Percentiles rank a stretch among this genome's conserved stretches.
Conservation (phyloP, 2,888 invertebrate genomes). For the Cristatella mucedo region DNA sequence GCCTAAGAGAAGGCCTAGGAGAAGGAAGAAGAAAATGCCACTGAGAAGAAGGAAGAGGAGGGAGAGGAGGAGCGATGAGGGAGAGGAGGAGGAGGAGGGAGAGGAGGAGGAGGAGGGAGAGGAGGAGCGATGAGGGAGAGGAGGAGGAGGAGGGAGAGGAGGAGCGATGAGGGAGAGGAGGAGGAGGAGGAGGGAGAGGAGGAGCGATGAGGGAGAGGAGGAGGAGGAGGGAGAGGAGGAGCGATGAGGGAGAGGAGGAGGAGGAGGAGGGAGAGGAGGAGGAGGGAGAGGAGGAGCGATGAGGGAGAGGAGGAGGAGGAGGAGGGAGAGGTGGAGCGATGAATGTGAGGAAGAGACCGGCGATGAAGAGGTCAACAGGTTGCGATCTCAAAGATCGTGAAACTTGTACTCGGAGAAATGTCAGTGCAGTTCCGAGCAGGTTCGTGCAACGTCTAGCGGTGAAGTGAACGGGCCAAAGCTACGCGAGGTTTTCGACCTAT, state of each 20-base stretch:
- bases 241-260: background rate
- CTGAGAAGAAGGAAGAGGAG: background rate
- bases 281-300: background rate
- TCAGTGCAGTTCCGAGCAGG: too few relatives aligned
- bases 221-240: constrained; percentile 1
- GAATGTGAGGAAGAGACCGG: too few relatives aligned
- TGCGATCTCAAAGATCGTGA: too few relatives aligned
- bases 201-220: background rate
- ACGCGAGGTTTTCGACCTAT: too few relatives aligned
- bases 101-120: constrained; percentile 7
- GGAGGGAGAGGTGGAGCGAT: too few relatives aligned
- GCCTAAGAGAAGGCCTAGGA: too few relatives aligned
- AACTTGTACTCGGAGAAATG: too few relatives aligned
- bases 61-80: background rate
- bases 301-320: background rate
- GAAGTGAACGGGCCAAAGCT: too few relatives aligned
- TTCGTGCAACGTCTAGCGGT: too few relatives aligned
- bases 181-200: background rate
- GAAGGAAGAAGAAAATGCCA: too few relatives aligned
- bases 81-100: constrained; percentile 6
- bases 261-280: background rate
- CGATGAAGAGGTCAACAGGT: too few relatives aligned
- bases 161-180: background rate
- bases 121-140: background rate
- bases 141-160: background rate